phyloP scores from a whole-genome alignment of 2,113 vertebrate genomes.

The Pseudonaja textilis region DNA sequence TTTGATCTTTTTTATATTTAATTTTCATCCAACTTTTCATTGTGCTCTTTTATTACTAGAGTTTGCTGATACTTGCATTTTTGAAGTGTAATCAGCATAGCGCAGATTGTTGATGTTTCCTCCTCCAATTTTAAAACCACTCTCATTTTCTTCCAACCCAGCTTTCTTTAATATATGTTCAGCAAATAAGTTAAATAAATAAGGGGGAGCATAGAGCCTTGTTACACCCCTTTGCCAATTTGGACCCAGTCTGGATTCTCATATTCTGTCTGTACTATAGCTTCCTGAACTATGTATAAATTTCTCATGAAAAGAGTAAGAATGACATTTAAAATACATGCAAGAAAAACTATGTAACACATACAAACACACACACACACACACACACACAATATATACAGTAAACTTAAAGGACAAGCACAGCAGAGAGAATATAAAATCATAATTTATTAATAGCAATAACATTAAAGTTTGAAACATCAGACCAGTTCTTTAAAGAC shows the following conservation, averaged over 20 bases:
- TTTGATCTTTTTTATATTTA: background rate
- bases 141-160: background rate
- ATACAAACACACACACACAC: too few species aligned
- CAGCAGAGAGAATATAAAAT: background rate
- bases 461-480: background rate
- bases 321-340: background rate
- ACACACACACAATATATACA: background rate
- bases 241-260: background rate
- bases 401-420: background rate
- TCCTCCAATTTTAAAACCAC: background rate
- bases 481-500: background rate
- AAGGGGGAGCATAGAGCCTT: background rate
- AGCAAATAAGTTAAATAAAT: background rate
- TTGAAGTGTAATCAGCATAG: background rate
- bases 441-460: background rate
- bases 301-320: background rate
- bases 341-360: background rate
- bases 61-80: background rate
- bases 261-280: background rate
- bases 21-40: background rate
- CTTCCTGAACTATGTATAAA: background rate
- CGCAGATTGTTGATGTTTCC: background rate
- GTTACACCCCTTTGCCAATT: background rate
- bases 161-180: background rate
- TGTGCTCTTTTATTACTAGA: background rate